These are phyloP conservation scores for Boloria euphrosyne DNA, from an alignment of 2,888 invertebrate species.

Conservation along the genomic window DNA sequence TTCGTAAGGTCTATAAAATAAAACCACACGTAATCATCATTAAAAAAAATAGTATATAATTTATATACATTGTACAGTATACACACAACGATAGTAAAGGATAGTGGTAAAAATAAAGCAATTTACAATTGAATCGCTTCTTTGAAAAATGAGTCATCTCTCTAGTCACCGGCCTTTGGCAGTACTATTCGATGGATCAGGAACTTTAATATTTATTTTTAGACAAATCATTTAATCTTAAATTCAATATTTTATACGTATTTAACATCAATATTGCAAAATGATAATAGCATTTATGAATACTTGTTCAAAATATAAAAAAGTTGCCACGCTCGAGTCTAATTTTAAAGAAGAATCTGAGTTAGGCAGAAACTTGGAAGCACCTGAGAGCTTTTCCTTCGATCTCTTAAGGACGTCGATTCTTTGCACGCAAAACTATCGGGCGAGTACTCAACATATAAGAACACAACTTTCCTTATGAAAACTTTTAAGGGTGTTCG, in stretches of 20 bases:
- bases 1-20: too few relatives aligned
- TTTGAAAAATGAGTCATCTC: too few relatives aligned
- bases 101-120: too few relatives aligned
- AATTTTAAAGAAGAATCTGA: constrained; percentile 26
- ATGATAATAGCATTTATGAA: constrained; percentile 3
- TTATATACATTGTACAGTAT: too few relatives aligned
- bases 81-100: too few relatives aligned
- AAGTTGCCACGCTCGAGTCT: constrained; percentile 3
- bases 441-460: constrained; percentile 45
- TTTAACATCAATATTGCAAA: not conserved
- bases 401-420: constrained; percentile 34
- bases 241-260: not conserved
- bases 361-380: constrained; percentile 25
- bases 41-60: too few relatives aligned
- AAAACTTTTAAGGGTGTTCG: constrained; percentile 64
- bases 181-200: too few relatives aligned
- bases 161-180: too few relatives aligned
- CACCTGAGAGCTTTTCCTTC: constrained; percentile 28
- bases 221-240: too few relatives aligned
- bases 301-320: constrained; percentile 1
- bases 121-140: too few relatives aligned
- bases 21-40: too few relatives aligned
- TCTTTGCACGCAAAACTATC: constrained; percentile 43
- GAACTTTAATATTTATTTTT: too few relatives aligned
- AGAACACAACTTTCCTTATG: constrained; percentile 62